Evolutionary conservation across 2,113 vertebrate genomes (phyloP).

Genomic region (Mormoops blainvillei): DNA sequence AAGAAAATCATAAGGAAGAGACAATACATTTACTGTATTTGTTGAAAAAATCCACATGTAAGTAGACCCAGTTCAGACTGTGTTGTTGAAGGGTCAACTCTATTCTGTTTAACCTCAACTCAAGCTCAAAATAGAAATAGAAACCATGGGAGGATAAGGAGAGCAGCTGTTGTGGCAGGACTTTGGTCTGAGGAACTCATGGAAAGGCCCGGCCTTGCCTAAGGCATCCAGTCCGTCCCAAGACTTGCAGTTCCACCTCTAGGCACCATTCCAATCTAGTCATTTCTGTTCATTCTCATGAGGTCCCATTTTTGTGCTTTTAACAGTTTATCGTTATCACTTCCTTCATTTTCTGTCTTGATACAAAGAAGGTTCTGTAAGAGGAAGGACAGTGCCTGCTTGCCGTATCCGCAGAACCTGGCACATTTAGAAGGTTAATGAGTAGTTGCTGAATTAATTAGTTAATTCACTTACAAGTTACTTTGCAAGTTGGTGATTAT

Average conservation of each 20-base stretch:
- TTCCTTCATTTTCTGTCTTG: not conserved
- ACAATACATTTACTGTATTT: not conserved
- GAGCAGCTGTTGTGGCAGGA: rapidly evolving
- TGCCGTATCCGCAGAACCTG: not conserved
- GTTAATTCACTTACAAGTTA: constrained; percentile 27
- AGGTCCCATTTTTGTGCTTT: not conserved
- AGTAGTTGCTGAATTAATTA: not conserved
- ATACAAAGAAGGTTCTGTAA: not conserved
- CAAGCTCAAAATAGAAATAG: not conserved
- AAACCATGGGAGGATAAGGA: not conserved
- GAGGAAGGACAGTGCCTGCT: not conserved
- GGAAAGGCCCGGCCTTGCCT: not conserved
- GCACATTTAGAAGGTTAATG: not conserved
- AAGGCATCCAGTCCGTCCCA: not conserved
- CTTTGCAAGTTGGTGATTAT: constrained; percentile 13
- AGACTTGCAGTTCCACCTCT: not conserved
- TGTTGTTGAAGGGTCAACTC: not conserved
- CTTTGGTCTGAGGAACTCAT: not conserved
- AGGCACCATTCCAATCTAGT: not conserved
- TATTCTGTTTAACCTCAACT: not conserved
- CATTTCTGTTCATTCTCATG: not conserved
- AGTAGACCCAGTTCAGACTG: not conserved
- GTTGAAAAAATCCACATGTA: not conserved
- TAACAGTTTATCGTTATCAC: not conserved
- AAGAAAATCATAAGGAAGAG: not conserved